Percentiles rank a stretch among this genome's conserved stretches.
These are phyloP conservation scores for Scaeva pyrastri DNA, from an alignment of 2,888 invertebrate genomes.

Conservation along the genomic window DNA sequence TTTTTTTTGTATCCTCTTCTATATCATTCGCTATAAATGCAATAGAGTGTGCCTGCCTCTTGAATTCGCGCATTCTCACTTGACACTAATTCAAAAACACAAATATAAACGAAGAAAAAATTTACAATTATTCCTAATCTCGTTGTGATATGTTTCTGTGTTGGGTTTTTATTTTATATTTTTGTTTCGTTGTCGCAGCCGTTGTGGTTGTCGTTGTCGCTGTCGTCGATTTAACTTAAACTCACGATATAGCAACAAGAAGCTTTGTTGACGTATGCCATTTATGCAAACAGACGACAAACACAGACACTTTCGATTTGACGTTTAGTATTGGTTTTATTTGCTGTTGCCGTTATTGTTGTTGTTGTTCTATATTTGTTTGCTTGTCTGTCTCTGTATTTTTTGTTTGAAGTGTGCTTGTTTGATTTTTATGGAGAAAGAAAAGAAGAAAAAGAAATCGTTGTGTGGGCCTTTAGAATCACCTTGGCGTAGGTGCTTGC, in stretches of 20 bases:
- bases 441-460: slow-evolving; percentile 36
- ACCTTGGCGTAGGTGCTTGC: slow-evolving; percentile 58
- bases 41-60: slow-evolving; percentile 8
- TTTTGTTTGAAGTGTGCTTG: slow-evolving; percentile 21
- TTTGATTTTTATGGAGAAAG: slow-evolving; percentile 26
- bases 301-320: slow-evolving; percentile 42
- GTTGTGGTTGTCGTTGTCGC: neutral
- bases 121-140: slow-evolving; percentile 60
- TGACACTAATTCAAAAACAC: slow-evolving; percentile 60
- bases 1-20: neutral
- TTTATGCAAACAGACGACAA: slow-evolving; percentile 37
- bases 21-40: neutral
- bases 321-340: slow-evolving; percentile 5
- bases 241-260: slow-evolving; percentile 31
- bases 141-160: slow-evolving; percentile 29
- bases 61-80: slow-evolving; percentile 65
- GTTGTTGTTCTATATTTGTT: slow-evolving; percentile 6
- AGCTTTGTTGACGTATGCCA: slow-evolving; percentile 40
- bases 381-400: neutral
- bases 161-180: neutral
- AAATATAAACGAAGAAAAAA: slow-evolving; percentile 22
- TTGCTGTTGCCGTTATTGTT: neutral
- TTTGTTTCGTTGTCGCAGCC: too few species aligned
- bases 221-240: neutral
- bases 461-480: slow-evolving; percentile 53